Base-by-base conservation (phyloP, 2,888 invertebrate species). In the Drosophila merina region DNA sequence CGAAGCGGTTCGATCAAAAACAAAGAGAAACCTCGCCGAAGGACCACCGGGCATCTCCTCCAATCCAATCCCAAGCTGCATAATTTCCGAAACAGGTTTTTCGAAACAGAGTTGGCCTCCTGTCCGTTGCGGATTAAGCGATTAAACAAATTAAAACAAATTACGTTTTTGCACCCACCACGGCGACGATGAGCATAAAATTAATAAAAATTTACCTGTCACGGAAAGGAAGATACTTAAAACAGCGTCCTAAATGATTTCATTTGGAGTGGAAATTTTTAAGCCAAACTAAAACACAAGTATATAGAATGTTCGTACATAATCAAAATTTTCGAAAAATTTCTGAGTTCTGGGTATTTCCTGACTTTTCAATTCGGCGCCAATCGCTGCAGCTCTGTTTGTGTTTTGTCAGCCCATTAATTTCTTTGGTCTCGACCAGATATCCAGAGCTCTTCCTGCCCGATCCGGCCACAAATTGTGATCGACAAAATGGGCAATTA, bases 141-240 rank as follows among this genome's bases (percentile, higher is more conserved):
- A 89, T 88, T 88, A 89, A 88, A 85, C 86, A 88, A 89, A 88
- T 88, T 89, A 88, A 89, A 88, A 88, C 88, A 88, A 88, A 88
- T 88, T 89, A 88, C 85, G 81, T 85, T 88, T 88, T 86, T 86
- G 87, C 81, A 87, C 84, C 86, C 81, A 79, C 84, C 84, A 85
- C 86, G 68, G 78, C 58, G 69, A 48, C 74, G 74, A 74, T 67
- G 64, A 58, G 77, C 80, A 86, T 79, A 70, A 88, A 86, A 83
- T 83, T 74, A 88, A 83, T 88, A 88, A 83, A 82, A 84, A 79
- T 82, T 79, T 86, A 80, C 79, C 75, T 66, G 74, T 54, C 58
- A 68, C 54, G 66, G 71, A 62, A 48, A 72, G 69, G 83, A 74
- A 55, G 68, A 64, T 40, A 54, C 71, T 72, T 74, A 59, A 76